These are phyloP conservation scores for Cephus pulcher DNA, from an alignment of 2,888 invertebrate genomes.

Conservation along the genomic window DNA sequence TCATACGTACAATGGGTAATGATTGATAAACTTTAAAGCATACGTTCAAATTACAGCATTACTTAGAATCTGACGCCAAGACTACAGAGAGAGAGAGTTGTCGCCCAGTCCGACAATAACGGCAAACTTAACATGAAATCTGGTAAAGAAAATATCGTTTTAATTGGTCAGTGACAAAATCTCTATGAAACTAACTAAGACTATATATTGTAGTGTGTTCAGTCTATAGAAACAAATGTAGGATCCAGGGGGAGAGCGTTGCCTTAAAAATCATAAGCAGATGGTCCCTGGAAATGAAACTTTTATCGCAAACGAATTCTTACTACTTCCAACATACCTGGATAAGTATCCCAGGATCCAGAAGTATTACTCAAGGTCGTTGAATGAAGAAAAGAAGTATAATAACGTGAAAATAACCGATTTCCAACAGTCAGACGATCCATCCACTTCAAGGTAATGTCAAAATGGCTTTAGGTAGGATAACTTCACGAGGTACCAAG, in stretches of 20 bases:
- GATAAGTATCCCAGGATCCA: not conserved
- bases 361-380: not conserved
- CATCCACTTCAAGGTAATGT: not conserved
- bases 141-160: not conserved
- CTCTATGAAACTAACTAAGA: not conserved
- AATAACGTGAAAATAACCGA: not conserved
- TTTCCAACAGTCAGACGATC: not conserved
- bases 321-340: not conserved
- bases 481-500: not conserved
- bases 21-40: not conserved
- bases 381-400: not conserved
- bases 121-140: not conserved
- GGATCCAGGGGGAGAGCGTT: not conserved
- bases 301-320: not conserved
- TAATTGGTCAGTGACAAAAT: not conserved
- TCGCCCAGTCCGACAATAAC: not conserved
- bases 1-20: not conserved
- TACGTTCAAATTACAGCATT: not conserved
- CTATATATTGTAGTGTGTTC: not conserved
- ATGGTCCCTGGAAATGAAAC: not conserved
- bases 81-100: not conserved
- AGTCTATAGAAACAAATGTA: not conserved
- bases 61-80: not conserved
- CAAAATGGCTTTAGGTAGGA: not conserved
- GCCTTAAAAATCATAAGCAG: not conserved